Evolutionary conservation across 2,113 vertebrate genomes (phyloP), one percentile per base, ranked within the genome.

Genomic region (Antigone vipio): DNA sequence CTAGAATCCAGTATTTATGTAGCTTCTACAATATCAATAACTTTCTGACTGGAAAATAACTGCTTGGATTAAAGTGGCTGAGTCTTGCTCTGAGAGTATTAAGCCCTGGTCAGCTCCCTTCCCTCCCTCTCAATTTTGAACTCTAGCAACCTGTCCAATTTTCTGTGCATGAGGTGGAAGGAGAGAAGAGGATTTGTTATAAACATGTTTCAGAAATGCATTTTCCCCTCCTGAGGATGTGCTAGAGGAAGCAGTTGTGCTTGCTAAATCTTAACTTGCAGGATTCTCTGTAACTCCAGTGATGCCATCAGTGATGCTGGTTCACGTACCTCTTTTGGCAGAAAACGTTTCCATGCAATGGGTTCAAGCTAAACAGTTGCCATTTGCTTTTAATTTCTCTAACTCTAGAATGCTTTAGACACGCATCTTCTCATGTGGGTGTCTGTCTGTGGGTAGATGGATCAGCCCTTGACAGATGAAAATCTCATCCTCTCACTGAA

Each of bases 11-110:
- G 27, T 56, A 38, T 91, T 96, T 83, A 13, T 73, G 40, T 63
- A 74, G 60, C 55, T 92, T 53, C 89, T 95, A 90, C 16, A 22
- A 21, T 63, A 42, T 77, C 85, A 92, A n/a, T 47, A 80, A 8
- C 88, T 74, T 95, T 89, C n/a, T 97, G 75, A 95, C 58, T 76
- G 42, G 74, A 92, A 89, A 93, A 85, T 82, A 93, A 97, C 95
- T 87, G 71, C 58, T 83, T 58, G 69, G 86, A 97, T 96, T 92
- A 82, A 75, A 91, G 58, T 42, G 26, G 2, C 34, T 60, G 45
- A 72, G 69, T 68, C 26, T 73, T 69, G 53, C 29, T 53, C 69
- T 49, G 27, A 91, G 74, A 56, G 7, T 35, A 18, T 81, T 72
- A 92, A 93, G 52, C 35, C 26, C 30, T 0, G 3, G 12, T 85